Evolutionary conservation across 2,888 invertebrate genomes (phyloP), one percentile per base, ranked within the genome.

Genomic region (Crossocerus cetratus): DNA sequence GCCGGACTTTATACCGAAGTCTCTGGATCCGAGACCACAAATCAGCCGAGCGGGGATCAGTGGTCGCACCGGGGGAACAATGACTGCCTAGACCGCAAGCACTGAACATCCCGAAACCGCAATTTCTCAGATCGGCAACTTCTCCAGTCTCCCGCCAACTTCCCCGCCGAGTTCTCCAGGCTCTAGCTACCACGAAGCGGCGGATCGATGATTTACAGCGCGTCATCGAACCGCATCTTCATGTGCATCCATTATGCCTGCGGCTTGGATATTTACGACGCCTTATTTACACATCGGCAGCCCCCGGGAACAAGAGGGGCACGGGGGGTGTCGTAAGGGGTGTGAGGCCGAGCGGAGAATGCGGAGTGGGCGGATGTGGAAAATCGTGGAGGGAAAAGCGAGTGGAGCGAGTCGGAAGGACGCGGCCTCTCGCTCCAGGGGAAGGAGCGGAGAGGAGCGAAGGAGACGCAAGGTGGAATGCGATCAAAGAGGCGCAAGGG

Each of bases 281-380:
- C 66, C 56, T 71, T 75, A 78, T 78, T 78, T 74, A 68, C 70
- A 71, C 75, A 72, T 80, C 69, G 49, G 14, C 3, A n/a, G 16
- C 55, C 18, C 11, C 11, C n/a, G 23, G 57, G 63, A 45, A 65
- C 23, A 64, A 66, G 65, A 64, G 59, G 49, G 16, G 55, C 20
- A 11, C 14, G 22, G n/a, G 4, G 56, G 14, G 18, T 22, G n/a
- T 54, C 20, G 20, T 20, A 23, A 56, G 32, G 32, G 53, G 16
- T 18, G 32, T 11, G 21, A 11, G 13, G 43, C 49, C 60, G 8
- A 43, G n/a, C 53, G 16, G n/a, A 53, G 44, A 43, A 14, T 18
- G 21, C n/a, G 59, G 59, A 49, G 14, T 43, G 32, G 32, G 21
- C 8, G 42, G 8, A 14, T 20, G n/a, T 23, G 18, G n/a, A 23